phyloP scores from a whole-genome alignment of 2,113 vertebrate species.

The Ammodytes dubius region DNA sequence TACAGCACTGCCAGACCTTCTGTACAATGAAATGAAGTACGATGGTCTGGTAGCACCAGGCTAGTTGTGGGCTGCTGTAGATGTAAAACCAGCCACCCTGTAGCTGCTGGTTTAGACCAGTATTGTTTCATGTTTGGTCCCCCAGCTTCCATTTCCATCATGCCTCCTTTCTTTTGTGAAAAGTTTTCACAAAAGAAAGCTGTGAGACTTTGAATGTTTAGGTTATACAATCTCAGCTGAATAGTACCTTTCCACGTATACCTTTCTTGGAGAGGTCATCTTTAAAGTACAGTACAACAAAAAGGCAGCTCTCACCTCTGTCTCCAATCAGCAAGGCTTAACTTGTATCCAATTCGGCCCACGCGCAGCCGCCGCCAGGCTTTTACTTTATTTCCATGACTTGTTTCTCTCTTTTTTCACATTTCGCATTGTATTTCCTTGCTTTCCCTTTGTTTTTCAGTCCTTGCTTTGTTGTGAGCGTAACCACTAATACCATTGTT shows the following conservation, averaged over 20 bases:
- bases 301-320: slow-evolving; percentile 45
- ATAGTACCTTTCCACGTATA: slow-evolving; percentile 38
- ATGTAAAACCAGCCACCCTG: no score
- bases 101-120: no score
- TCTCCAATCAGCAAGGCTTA: slow-evolving; percentile 25
- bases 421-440: slow-evolving; percentile 23
- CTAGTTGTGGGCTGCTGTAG: no score
- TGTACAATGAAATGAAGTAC: no score
- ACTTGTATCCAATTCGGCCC: slow-evolving; percentile 38
- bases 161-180: slow-evolving; percentile 43
- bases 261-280: slow-evolving; percentile 50
- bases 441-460: slow-evolving; percentile 30
- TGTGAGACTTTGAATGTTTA: slow-evolving; percentile 39
- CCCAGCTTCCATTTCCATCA: slow-evolving; percentile 30
- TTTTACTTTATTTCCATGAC: not conserved
- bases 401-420: slow-evolving; percentile 2
- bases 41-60: no score
- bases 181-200: slow-evolving; percentile 39
- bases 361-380: not conserved
- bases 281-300: slow-evolving; percentile 56
- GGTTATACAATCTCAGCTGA: slow-evolving; percentile 58
- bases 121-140: not conserved
- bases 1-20: no score
- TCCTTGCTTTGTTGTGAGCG: slow-evolving; percentile 28
- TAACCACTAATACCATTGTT: slow-evolving; percentile 24